Evolutionary conservation across 2,888 invertebrate species (phyloP), one percentile per base, ranked within the genome.

Genomic region (Altica lythri): DNA sequence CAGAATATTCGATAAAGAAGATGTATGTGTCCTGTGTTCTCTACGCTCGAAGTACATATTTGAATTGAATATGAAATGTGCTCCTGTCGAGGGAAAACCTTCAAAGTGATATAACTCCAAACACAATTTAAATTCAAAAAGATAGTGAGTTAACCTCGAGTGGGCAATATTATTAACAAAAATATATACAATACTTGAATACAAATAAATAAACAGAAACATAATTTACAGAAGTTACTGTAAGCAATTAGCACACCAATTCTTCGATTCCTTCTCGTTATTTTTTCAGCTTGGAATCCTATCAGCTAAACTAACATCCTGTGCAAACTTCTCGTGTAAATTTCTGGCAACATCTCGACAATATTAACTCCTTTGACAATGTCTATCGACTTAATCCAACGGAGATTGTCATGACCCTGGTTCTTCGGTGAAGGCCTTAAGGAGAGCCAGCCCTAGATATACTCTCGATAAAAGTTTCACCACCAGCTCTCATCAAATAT

Each of bases 401-500:
- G 30, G 29, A 27, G 29, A 38, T 37, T 29, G 47, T 29, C 12
- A 8, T 46, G 35, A 14, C 35, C 46, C 16, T 12, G 17, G 12
- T 37, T 35, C 35, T 14, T 10, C 17, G 35, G 14, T 35, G 35
- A 29, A 34, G 16, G 2, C 2, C 44, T 19, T 19, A 12, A 52
- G 38, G 45, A 52, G 13, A 30, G 52, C 43, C 37, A n/a, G n/a
- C n/a, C n/a, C n/a, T n/a, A n/a, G 51, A 40, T 46, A 52, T n/a
- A n/a, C n/a, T n/a, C 37, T 46, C 38, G 25, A 54, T 43, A 38
- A 54, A 49, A 49, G 25, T 49, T 46, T 30, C 50, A 29, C 18
- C 46, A 47, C 27, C n/a, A 48, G 38, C 22, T 29, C 50, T 50
- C 55, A 40, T 55, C 55, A 55, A 55, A 55, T 55, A 55, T 55